Evolutionary conservation across 2,888 invertebrate genomes (phyloP).

Genomic region (Pterostichus niger): DNA sequence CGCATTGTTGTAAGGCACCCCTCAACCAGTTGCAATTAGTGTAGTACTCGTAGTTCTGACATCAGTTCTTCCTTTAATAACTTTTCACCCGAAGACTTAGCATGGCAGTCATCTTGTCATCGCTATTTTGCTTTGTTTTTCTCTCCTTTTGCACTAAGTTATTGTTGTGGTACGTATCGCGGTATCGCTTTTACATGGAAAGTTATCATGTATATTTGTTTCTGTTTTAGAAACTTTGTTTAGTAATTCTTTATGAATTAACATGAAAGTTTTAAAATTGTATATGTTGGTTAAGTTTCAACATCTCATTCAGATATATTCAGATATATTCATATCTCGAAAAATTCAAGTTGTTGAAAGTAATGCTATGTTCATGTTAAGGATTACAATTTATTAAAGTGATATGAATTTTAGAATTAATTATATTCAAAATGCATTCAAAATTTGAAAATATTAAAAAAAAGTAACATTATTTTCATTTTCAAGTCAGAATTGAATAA

Average conservation of each 20-base stretch:
- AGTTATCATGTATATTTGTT: background rate
- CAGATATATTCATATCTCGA: conserved; percentile 4
- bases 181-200: background rate
- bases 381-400: background rate
- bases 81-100: conserved; percentile 43
- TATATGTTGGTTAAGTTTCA: conserved; percentile 26
- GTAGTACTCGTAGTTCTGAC: conserved; percentile 63
- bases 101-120: conserved; percentile 21
- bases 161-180: conserved; percentile 6
- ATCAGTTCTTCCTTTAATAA: conserved; percentile 63
- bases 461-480: no score
- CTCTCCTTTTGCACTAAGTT: background rate
- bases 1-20: conserved; percentile 58
- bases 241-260: conserved; percentile 8
- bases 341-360: conserved; percentile 3
- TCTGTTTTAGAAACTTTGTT: background rate
- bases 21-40: conserved; percentile 65
- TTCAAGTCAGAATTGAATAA: no score
- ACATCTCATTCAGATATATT: conserved; percentile 4
- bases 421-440: no score
- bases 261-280: conserved; percentile 25
- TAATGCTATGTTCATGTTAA: conserved; percentile 5
- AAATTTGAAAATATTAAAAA: no score
- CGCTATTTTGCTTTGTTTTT: conserved; percentile 4
- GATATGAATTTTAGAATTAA: no score